Evolutionary conservation across 2,113 vertebrate species (phyloP).

Genomic region (Alaudala cheleensis): DNA sequence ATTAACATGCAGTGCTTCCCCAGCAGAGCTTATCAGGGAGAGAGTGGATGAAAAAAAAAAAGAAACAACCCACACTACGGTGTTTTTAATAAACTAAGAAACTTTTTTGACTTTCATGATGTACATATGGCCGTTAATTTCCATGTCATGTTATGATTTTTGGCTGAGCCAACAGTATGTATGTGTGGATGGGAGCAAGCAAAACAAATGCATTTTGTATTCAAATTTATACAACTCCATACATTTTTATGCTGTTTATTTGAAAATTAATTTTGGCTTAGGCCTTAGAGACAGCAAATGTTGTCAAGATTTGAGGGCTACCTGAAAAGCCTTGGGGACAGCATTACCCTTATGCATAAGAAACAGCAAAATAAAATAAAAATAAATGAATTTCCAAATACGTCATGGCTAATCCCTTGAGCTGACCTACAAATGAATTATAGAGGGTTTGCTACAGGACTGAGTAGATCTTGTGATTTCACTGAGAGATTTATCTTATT

Average conservation of each 20-base stretch:
- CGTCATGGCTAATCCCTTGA: slow-evolving; percentile 87
- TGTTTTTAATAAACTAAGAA: slow-evolving; percentile 71
- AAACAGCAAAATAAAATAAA: slow-evolving; percentile 91
- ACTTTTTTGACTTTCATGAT: slow-evolving; percentile 83
- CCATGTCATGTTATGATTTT: slow-evolving; percentile 81
- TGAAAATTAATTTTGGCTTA: slow-evolving; percentile 89
- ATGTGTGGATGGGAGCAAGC: slow-evolving; percentile 77
- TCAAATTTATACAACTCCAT: slow-evolving; percentile 89
- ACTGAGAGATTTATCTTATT: slow-evolving; percentile 93
- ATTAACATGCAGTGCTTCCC: slow-evolving; percentile 36
- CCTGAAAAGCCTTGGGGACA: slow-evolving; percentile 89
- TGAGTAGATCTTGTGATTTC: slow-evolving; percentile 86
- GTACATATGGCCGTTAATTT: slow-evolving; percentile 79
- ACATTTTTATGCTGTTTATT: slow-evolving; percentile 90
- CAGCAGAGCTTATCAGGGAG: slow-evolving; percentile 4
- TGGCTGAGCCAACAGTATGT: slow-evolving; percentile 82
- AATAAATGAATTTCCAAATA: slow-evolving; percentile 95
- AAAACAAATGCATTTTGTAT: slow-evolving; percentile 87
- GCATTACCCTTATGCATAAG: slow-evolving; percentile 91
- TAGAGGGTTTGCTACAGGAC: slow-evolving; percentile 81
- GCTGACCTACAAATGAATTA: slow-evolving; percentile 85
- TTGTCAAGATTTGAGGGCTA: slow-evolving; percentile 90
- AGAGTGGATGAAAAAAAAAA: neutral
- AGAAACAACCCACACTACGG: neutral
- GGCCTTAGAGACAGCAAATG: slow-evolving; percentile 86